Conservation (phyloP, 2,797 vertebrate species). For the Pteropus rufus region DNA sequence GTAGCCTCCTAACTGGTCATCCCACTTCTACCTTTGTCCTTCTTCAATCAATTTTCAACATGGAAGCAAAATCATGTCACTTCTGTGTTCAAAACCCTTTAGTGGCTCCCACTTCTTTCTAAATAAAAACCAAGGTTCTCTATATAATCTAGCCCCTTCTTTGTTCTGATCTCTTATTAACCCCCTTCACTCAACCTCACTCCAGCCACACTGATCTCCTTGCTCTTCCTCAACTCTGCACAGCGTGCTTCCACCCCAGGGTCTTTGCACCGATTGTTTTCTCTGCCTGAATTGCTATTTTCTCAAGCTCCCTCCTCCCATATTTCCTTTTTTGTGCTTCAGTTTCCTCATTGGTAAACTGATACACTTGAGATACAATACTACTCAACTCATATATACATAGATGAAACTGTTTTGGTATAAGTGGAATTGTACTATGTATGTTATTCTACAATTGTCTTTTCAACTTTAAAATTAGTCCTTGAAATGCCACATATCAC, state of each 20-base stretch:
- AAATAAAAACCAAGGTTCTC: background rate
- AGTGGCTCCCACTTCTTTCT: background rate
- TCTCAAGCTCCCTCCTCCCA: background rate
- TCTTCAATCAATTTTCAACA: background rate
- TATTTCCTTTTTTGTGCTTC: background rate
- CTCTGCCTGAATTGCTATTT: background rate
- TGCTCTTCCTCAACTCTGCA: background rate
- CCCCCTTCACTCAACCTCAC: background rate
- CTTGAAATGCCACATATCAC: background rate
- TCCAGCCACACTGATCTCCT: background rate
- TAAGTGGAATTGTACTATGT: background rate
- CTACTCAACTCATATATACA: background rate
- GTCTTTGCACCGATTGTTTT: background rate
- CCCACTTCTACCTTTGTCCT: background rate
- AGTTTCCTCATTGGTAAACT: background rate
- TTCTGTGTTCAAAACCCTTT: background rate
- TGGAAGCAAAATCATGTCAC: background rate
- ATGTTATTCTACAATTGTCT: background rate
- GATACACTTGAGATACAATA: background rate
- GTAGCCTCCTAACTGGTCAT: background rate
- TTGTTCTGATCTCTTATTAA: background rate
- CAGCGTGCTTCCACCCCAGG: background rate
- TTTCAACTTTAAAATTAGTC: background rate
- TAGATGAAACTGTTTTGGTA: background rate
- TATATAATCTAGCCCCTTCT: background rate